A percentile compares a stretch with the other conserved stretches of the same genome.
phyloP scores from a whole-genome alignment of 2,113 vertebrate genomes.

The Strix aluco region DNA sequence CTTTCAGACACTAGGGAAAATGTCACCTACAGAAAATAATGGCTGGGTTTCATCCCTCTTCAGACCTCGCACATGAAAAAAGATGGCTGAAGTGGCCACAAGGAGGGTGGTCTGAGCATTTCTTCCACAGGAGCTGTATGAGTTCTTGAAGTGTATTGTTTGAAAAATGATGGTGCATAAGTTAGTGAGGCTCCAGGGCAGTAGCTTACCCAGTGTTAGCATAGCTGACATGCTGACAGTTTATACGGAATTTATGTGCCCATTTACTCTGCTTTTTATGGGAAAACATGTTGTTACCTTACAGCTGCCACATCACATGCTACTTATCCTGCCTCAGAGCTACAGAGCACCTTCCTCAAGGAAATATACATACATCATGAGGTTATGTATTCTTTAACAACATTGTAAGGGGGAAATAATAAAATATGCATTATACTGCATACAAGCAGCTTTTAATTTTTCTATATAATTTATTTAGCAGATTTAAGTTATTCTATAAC shows the following conservation, averaged over 20 bases:
- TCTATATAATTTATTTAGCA: slow-evolving; percentile 67
- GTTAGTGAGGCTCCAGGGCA: slow-evolving; percentile 73
- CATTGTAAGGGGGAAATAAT: slow-evolving; percentile 73
- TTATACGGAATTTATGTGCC: slow-evolving; percentile 82
- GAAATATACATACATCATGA: slow-evolving; percentile 78
- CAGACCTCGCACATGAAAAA: accelerated
- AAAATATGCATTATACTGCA: slow-evolving; percentile 74
- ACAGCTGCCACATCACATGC: slow-evolving; percentile 79
- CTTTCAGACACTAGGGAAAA: neutral
- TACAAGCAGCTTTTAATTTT: slow-evolving; percentile 71
- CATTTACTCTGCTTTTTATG: slow-evolving; percentile 81
- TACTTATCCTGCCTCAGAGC: slow-evolving; percentile 76
- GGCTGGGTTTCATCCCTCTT: neutral
- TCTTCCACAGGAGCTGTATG: neutral
- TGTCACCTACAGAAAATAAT: neutral
- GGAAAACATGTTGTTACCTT: slow-evolving; percentile 82
- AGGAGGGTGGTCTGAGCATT: neutral
- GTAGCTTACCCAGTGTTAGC: slow-evolving; percentile 76
- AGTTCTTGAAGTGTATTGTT: slow-evolving; percentile 64
- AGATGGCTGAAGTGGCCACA: neutral
- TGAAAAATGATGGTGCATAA: slow-evolving; percentile 75
- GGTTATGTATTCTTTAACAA: slow-evolving; percentile 80
- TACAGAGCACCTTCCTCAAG: slow-evolving; percentile 76
- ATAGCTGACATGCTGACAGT: slow-evolving; percentile 80
- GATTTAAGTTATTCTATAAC: slow-evolving; percentile 67